Evolutionary conservation across 92 coral and sea anemone genomes (phyloP).

Genomic region (Parazoanthus darwini): DNA sequence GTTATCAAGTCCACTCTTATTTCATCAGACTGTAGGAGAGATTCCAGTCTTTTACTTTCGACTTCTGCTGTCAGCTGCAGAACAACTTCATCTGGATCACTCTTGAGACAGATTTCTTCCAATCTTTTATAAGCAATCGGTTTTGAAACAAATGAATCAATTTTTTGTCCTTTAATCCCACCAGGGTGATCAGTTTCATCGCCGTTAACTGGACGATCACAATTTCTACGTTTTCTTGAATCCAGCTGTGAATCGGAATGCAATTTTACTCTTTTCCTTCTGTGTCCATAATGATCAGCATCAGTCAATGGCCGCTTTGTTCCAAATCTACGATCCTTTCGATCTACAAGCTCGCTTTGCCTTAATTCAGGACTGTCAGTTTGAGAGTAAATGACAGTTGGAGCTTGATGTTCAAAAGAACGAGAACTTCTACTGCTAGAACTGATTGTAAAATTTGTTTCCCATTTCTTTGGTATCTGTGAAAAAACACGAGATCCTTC

Average conservation of each 20-base stretch:
- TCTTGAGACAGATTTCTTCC: constrained; percentile 19
- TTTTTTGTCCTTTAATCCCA: constrained; percentile 12
- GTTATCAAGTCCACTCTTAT: constrained; percentile 22
- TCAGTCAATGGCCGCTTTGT: not conserved
- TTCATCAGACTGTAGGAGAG: constrained; percentile 14
- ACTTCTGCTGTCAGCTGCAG: not conserved
- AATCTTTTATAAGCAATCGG: constrained; percentile 24
- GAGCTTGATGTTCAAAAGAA: not conserved
- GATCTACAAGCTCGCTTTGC: not conserved
- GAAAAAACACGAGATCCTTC: not conserved
- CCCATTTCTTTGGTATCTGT: not conserved
- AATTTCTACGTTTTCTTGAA: constrained; percentile 25
- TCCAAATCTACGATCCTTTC: not conserved
- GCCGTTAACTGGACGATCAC: not conserved
- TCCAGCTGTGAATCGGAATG: not conserved
- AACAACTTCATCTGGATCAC: constrained; percentile 34
- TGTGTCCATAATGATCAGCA: not conserved
- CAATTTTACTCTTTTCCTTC: not conserved
- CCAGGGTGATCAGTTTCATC: not conserved
- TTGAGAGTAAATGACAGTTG: not conserved
- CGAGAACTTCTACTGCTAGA: not conserved
- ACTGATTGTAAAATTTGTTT: not conserved
- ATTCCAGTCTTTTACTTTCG: constrained; percentile 14
- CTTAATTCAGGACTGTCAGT: not conserved
- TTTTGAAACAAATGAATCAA: not conserved